Evolutionary conservation across 2,113 vertebrate genomes (phyloP).

Genomic region (Romanogobio albipinnatus): DNA sequence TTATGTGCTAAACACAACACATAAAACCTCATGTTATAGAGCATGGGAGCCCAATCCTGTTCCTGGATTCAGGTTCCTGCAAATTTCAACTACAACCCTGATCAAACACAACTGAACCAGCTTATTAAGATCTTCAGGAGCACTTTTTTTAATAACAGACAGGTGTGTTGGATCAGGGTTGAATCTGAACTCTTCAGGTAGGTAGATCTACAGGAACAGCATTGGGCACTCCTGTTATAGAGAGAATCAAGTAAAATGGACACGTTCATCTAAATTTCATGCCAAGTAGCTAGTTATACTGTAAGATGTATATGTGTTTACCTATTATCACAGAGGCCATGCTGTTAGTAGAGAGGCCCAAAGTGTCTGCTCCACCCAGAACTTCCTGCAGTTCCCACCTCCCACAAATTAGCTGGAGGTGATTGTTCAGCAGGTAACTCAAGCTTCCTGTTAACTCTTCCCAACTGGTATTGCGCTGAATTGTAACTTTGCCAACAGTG

Average conservation of each 20-base stretch:
- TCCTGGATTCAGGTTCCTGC: too few species aligned
- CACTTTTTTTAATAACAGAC: too few species aligned
- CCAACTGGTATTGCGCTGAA: constrained; percentile 82
- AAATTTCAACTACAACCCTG: too few species aligned
- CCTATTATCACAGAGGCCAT: constrained; percentile 55
- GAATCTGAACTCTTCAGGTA: too few species aligned
- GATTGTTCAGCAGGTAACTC: constrained; percentile 77
- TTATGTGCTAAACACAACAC: not conserved
- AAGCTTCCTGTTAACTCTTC: constrained; percentile 82
- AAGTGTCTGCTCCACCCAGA: constrained; percentile 68
- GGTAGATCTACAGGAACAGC: too few species aligned
- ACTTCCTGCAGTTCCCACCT: constrained; percentile 78
- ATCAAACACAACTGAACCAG: too few species aligned
- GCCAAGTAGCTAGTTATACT: not conserved
- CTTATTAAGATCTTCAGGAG: too few species aligned
- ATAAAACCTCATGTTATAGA: not conserved
- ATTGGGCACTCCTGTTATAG: not conserved
- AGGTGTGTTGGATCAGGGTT: too few species aligned
- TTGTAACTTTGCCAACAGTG: constrained; percentile 77
- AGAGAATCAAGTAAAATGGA: not conserved
- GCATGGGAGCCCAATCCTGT: too few species aligned
- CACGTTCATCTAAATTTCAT: not conserved
- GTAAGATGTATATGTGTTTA: constrained; percentile 26
- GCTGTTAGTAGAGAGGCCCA: constrained; percentile 73
- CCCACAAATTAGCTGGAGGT: constrained; percentile 81